Evolutionary conservation across 2,888 invertebrate species (phyloP).

Genomic region (Spodoptera exigua): DNA sequence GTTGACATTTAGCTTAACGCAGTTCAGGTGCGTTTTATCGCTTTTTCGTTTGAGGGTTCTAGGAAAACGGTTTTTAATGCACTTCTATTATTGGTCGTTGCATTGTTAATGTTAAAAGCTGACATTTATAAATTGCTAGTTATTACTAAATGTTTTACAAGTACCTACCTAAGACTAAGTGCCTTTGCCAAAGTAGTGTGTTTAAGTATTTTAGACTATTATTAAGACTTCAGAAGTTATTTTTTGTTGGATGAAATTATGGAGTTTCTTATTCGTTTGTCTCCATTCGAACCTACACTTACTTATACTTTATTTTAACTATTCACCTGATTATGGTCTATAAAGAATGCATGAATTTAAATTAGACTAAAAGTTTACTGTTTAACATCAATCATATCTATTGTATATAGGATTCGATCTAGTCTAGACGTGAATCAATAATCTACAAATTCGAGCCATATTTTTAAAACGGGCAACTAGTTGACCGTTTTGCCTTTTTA

Average conservation of each 20-base stretch:
- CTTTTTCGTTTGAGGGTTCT: constrained; percentile 7
- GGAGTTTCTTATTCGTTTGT: no score
- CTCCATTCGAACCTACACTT: no score
- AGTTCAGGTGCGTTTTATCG: constrained; percentile 36
- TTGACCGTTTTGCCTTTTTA: constrained; percentile 32
- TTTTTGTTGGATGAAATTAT: no score
- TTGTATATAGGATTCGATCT: neutral
- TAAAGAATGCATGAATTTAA: no score
- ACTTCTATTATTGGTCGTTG: constrained; percentile 7
- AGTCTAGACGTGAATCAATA: neutral
- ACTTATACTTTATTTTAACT: no score
- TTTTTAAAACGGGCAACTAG: constrained; percentile 15
- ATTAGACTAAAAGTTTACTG: no score
- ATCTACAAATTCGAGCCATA: neutral
- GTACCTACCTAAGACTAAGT: neutral
- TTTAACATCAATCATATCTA: neutral
- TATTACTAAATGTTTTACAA: constrained; percentile 5
- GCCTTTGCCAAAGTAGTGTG: neutral
- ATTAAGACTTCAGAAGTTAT: no score
- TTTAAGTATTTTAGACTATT: neutral
- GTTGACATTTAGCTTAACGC: constrained; percentile 39
- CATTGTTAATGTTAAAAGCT: constrained; percentile 11
- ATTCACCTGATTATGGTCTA: no score
- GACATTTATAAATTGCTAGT: constrained; percentile 24
- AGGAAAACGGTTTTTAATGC: constrained; percentile 16